Percentiles rank a stretch among this genome's conserved stretches.
phyloP scores from a whole-genome alignment of 2,113 vertebrate genomes.

The Glareola pratincola region DNA sequence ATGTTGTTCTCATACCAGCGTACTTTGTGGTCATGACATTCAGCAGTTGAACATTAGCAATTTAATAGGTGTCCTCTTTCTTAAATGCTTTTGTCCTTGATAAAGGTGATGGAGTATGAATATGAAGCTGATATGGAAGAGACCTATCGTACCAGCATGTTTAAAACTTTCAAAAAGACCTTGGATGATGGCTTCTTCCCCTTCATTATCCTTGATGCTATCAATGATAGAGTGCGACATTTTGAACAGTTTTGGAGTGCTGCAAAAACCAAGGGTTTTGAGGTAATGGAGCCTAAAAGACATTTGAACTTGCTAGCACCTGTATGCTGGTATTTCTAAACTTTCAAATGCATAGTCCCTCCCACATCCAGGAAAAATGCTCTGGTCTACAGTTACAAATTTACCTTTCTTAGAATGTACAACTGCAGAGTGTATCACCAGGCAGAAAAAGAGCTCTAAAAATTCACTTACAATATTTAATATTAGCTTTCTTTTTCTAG shows the following conservation, averaged over 20 bases:
- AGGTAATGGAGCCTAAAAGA: constrained; percentile 76
- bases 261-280: constrained; percentile 98
- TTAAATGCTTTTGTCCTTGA: constrained; percentile 26
- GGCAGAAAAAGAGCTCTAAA: neutral
- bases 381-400: neutral
- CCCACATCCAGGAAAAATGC: neutral
- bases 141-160: constrained; percentile 94
- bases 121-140: constrained; percentile 98
- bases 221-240: constrained; percentile 93
- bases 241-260: constrained; percentile 99
- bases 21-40: neutral
- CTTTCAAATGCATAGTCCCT: neutral
- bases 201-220: constrained; percentile 96
- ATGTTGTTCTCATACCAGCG: neutral
- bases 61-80: neutral
- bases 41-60: neutral
- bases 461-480: neutral
- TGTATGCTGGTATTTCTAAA: neutral
- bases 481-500: constrained; percentile 67
- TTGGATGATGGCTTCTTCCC: constrained; percentile 98
- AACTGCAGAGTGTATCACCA: neutral
- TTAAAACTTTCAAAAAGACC: constrained; percentile 98
- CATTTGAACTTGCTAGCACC: neutral
- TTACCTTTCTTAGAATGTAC: neutral
- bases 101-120: constrained; percentile 93